Evolutionary conservation across 2,797 vertebrate species (phyloP), one percentile per base, ranked within the genome.

Genomic region (Avahi laniger): DNA sequence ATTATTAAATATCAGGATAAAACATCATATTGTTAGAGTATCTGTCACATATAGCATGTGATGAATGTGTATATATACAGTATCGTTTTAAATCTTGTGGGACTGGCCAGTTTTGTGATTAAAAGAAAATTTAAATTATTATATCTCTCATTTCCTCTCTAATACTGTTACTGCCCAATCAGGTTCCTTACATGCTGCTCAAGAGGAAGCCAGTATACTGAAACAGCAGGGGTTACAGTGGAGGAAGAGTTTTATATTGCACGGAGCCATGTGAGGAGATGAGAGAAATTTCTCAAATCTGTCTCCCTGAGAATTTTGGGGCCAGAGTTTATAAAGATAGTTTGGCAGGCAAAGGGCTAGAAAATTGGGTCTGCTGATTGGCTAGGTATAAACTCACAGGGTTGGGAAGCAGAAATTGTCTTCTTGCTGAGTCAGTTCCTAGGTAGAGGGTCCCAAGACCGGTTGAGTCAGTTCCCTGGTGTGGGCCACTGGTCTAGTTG

Each of bases 1-100:
- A 57, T 63, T 83, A 94, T 85, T 92, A 92, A 94, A 59, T 92
- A 38, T 30, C 20, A 93, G 43, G n/a, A 59, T 94, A 63, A 80
- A 79, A 54, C 33, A 30, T 75, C 30, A 46, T 82, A 22, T 52
- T 82, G 33, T 76, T 72, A 57, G 20, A 76, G 18, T 69, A 26
- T n/a, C 3, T 88, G 3, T 63, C 41, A 57, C 43, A 65, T 26
- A 9, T 30, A 63, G 26, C 9, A 30, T 28, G 4, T 84, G 43
- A 75, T 67, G 90, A 76, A 22, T 67, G 33, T 54, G 57, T 30
- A 0, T 52, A 17, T 46, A 50, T 13, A 61, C 4, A 35, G 1
- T 75, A 54, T 59, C 30, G 24, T 90, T 87, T 95, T 81, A 90
- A 89, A 63, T 70, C 41, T 43, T 67, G 9, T 67, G 14, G n/a